Evolutionary conservation across 35 echinoderm and acorn worm genomes (phyloP), one percentile per base, ranked within the genome.

Genomic region (Ophioderma brevispina): DNA sequence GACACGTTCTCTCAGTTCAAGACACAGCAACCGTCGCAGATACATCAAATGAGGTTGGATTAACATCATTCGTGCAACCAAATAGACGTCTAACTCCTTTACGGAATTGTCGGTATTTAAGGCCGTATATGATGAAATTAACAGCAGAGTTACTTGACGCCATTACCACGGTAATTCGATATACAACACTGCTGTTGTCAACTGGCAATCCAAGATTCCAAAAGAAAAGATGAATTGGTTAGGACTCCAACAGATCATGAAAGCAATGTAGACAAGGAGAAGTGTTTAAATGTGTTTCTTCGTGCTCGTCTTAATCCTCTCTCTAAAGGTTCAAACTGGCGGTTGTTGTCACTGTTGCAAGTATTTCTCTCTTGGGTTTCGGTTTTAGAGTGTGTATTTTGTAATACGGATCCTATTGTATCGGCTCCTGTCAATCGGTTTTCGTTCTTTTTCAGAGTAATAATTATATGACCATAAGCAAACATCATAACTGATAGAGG

Each of bases 81-180:
- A 79, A 41, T 13, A 90, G 17, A 39, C 49, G 86, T 31, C 37
- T 76, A 23, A 96, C 41, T 0, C 90, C 94, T 39, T 81, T 39
- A 33, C 90, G 38, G 43, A 96, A 96, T 11, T 52, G 42, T 36
- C 76, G 87, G 40, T 96, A 85, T 38, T 96, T 92, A 11, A 96
- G 85, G 3, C 81, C 81, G 38, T 96, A 96, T 36, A 96, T 96
- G 55, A 96, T 80, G 6, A 90, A 90, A 80, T 96, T 92, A 37
- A 92, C 80, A 84, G 90, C 92, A 35, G 85, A 92, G 40, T 92
- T 96, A 31, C 55, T 70, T 18, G 85, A 81, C 17, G 90, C 94
- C 33, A 96, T 38, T 18, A 85, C 84, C 17, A 92, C 90, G 0
- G 94, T 83, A 18, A 89, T 36, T 32, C 88, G 75, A 34, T 96